phyloP scores from a whole-genome alignment of 2,888 invertebrate species.

The Autographa gamma region DNA sequence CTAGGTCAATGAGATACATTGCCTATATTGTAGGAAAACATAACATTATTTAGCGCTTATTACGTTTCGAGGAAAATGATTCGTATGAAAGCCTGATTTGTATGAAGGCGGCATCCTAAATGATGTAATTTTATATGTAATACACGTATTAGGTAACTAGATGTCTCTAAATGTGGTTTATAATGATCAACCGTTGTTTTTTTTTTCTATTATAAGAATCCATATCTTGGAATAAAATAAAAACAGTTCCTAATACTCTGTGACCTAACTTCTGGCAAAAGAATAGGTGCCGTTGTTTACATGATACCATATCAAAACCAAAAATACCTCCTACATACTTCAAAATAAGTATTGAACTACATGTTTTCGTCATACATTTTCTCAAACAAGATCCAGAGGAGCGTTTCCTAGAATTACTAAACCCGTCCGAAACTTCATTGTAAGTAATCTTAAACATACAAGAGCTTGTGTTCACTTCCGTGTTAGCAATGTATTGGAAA shows the following conservation, averaged over 20 bases:
- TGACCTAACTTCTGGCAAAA: too few species aligned
- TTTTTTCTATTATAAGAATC: not conserved
- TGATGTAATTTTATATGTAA: not conserved
- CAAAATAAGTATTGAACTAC: not conserved
- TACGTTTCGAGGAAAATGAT: constrained; percentile 4
- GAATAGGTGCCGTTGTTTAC: too few species aligned
- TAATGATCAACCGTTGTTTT: not conserved
- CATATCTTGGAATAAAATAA: not conserved
- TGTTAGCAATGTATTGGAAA: not conserved
- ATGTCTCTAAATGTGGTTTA: not conserved
- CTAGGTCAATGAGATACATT: not conserved
- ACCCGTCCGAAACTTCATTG: not conserved
- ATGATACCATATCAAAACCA: not conserved
- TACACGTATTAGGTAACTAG: not conserved
- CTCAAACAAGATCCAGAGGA: not conserved
- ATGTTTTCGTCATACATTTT: not conserved
- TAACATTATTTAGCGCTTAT: constrained; percentile 1
- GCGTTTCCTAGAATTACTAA: not conserved
- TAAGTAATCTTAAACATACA: not conserved
- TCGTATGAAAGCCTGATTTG: not conserved
- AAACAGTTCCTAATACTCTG: not conserved
- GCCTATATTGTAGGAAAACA: not conserved
- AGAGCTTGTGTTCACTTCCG: not conserved
- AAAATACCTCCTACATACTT: not conserved
- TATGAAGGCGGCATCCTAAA: not conserved